phyloP scores from a whole-genome alignment of 1,140 invertebrate species.

The Chrysomallon squamiferum region DNA sequence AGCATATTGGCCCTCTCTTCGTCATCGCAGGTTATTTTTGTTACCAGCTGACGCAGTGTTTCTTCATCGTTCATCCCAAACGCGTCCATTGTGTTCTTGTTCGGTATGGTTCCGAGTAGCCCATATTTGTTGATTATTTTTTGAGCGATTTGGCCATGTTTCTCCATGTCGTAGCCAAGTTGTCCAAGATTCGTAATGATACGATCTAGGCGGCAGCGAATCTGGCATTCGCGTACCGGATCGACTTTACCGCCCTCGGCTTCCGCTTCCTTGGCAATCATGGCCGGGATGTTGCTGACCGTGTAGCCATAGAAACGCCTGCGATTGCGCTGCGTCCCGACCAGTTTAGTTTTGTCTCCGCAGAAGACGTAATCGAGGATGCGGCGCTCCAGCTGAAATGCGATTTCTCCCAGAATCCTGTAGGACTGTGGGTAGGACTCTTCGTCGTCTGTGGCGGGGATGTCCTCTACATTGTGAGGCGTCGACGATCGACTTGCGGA shows the following conservation, averaged over 20 bases:
- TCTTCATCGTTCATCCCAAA: constrained; percentile 32
- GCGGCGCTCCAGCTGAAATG: constrained; percentile 33
- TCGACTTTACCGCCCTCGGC: constrained; percentile 12
- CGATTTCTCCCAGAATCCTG: constrained; percentile 24
- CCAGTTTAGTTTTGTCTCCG: background rate
- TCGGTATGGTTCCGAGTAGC: constrained; percentile 32
- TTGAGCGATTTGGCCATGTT: constrained; percentile 34
- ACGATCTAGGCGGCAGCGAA: constrained; percentile 25
- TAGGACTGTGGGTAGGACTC: background rate
- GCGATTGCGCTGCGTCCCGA: background rate
- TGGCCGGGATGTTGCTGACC: constrained; percentile 32
- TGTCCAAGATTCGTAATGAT: constrained; percentile 21
- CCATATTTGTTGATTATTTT: constrained; percentile 50
- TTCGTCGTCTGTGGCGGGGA: too few relatives aligned
- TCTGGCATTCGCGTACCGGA: constrained; percentile 16
- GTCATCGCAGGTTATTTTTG: constrained; percentile 20
- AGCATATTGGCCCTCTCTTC: constrained; percentile 27
- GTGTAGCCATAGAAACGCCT: constrained; percentile 46
- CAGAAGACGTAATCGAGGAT: constrained; percentile 37
- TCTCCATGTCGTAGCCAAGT: constrained; percentile 33
- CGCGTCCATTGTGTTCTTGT: constrained; percentile 13
- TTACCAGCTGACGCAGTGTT: constrained; percentile 27
- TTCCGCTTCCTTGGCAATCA: constrained; percentile 36
- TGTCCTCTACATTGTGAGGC: too few relatives aligned
- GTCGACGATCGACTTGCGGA: too few relatives aligned